phyloP scores from a whole-genome alignment of 2,888 invertebrate species.

The Protula sp. region DNA sequence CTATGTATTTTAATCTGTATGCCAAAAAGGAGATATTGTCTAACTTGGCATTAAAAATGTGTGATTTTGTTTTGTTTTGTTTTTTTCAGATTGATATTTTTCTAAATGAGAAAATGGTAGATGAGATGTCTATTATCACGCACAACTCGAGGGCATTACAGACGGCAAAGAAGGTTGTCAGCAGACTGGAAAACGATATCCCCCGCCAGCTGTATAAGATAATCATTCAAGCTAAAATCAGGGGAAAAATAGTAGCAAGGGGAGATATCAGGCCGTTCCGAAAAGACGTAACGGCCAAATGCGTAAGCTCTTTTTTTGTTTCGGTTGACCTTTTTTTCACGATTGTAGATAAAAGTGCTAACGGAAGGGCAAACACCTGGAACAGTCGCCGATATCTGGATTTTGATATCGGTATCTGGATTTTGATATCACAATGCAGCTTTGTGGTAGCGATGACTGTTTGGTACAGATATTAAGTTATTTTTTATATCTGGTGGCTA shows the following conservation, averaged over 20 bases:
- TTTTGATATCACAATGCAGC: no score
- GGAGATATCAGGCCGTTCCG: conserved; percentile 80
- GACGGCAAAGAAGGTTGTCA: conserved; percentile 58
- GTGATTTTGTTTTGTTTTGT: neutral
- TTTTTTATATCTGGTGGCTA: no score
- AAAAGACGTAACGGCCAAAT: conserved; percentile 89
- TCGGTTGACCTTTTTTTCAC: no score
- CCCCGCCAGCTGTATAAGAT: conserved; percentile 81
- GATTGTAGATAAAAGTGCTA: no score
- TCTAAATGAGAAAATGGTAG: conserved; percentile 41
- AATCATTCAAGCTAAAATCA: conserved; percentile 77
- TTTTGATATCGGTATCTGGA: no score
- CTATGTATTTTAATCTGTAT: no score
- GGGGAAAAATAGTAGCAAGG: conserved; percentile 73
- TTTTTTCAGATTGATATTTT: neutral
- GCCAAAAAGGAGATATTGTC: no score
- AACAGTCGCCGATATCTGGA: no score
- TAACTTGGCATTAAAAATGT: no score
- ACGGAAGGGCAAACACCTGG: no score
- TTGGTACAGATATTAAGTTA: no score
- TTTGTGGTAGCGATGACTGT: no score
- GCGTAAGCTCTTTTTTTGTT: conserved; percentile 71
- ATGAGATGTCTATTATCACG: conserved; percentile 78
- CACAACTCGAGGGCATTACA: conserved; percentile 62
- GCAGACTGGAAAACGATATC: conserved; percentile 74